phyloP scores from a whole-genome alignment of 2,113 vertebrate genomes.

The Heptranchias perlo region DNA sequence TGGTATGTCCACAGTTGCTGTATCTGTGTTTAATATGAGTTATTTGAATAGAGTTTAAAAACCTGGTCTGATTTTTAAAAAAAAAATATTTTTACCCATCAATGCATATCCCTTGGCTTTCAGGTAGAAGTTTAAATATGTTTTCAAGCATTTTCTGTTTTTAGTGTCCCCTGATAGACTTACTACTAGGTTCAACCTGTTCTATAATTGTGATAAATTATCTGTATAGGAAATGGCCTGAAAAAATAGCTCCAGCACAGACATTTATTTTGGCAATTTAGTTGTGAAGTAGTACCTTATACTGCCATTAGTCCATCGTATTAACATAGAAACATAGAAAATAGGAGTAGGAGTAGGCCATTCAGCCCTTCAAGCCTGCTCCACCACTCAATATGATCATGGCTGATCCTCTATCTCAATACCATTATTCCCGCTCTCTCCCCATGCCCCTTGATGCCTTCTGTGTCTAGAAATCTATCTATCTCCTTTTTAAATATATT shows the following conservation, averaged over 20 bases:
- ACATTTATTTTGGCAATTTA: background rate
- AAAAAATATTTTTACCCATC: background rate
- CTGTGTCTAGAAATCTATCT: too few species aligned
- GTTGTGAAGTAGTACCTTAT: background rate
- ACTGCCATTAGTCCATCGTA: background rate
- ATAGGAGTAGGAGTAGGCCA: too few species aligned
- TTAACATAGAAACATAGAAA: too few species aligned
- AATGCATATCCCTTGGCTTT: background rate
- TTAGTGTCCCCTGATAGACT: background rate
- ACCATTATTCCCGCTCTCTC: too few species aligned
- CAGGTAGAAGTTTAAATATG: background rate
- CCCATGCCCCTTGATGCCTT: too few species aligned
- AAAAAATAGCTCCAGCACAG: background rate
- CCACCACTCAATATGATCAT: too few species aligned
- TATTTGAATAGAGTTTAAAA: background rate
- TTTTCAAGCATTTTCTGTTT: background rate
- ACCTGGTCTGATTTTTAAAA: background rate
- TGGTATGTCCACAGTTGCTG: background rate
- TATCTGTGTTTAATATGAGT: background rate
- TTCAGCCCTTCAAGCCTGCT: too few species aligned
- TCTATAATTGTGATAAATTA: background rate
- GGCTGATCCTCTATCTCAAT: too few species aligned
- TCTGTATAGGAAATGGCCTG: background rate
- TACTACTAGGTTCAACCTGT: background rate
- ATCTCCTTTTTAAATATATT: too few species aligned